Base-by-base conservation (phyloP, 2,888 invertebrate genomes). In the Epinotia bilunana region DNA sequence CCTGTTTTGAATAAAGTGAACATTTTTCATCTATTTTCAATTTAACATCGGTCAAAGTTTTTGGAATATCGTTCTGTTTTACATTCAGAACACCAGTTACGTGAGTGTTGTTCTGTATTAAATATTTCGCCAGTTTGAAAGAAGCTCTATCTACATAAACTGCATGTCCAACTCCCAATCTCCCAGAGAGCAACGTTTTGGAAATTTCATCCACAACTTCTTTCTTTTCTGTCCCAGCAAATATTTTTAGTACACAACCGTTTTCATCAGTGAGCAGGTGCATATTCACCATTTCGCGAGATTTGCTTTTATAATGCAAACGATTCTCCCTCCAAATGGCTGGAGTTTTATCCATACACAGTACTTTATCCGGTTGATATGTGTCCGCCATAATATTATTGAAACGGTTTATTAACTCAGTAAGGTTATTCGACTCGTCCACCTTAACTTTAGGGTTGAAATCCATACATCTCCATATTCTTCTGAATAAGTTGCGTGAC, bases 221-320 rank as follows among this genome's bases (percentile, higher is more conserved):
- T 6, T 55, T 60, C 55, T 61, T 61, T 28, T 65, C 60, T 65
- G 60, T 53, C 11, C 61, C 49, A 61, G 61, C 58, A 18, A 65
- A 23, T 12, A 74, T 46, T 74, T 70, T 74, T n/a, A 74, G 43
- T 23, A 74, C 65, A 57, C 18, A 74, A 49, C 74, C 74, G 60
- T 28, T 43, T 18, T 65, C 53, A 18, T 74, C 74, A 12, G 71
- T 60, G 3, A 74, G 39, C 60, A 74, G 16, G 61, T 71, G 71
- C n/a, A 74, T 39, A 39, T 71, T 53, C 11, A 43, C 16, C 39
- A 28, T 46, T 39, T 62, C 28, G 6, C 53, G 18, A 43, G n/a
- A 43, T 33, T 65, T 55, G 3, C 28, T 74, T 18, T 57, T 46
- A 57, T 18, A 23, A 62, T 18, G 4, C 60, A 61, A 18, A 9